Conservation (phyloP, 2,888 invertebrate genomes). For the Drosophila tanythrix region DNA sequence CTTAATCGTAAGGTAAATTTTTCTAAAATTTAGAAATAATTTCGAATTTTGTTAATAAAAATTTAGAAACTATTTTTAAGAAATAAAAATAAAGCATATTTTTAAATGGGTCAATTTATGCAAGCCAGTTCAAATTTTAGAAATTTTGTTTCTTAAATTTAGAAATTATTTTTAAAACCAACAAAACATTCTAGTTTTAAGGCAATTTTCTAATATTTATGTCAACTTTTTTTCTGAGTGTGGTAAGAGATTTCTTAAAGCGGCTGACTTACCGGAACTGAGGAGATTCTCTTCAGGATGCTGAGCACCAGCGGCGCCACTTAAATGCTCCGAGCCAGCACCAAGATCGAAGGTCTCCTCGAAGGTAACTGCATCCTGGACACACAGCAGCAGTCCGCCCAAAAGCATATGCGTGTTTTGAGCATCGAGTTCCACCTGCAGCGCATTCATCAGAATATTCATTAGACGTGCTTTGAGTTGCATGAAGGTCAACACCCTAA, state of each 20-base stretch:
- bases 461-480: conserved; percentile 91
- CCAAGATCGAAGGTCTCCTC: conserved; percentile 89
- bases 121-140: background rate
- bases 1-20: background rate
- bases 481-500: conserved; percentile 87
- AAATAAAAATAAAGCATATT: no score
- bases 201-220: background rate
- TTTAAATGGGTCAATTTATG: background rate
- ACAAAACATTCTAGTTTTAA: background rate
- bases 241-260: background rate
- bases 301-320: conserved; percentile 82
- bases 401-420: conserved; percentile 95
- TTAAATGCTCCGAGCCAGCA: conserved; percentile 86
- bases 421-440: conserved; percentile 93
- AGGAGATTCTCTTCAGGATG: conserved; percentile 86
- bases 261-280: conserved; percentile 87
- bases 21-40: background rate
- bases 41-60: no score
- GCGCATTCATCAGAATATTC: conserved; percentile 92
- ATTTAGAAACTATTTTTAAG: no score
- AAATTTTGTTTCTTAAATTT: background rate
- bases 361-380: conserved; percentile 91
- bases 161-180: background rate
- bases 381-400: conserved; percentile 91
- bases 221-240: background rate